Base-by-base conservation (phyloP, 2,888 invertebrate species). In the Meliscaeva auricollis region DNA sequence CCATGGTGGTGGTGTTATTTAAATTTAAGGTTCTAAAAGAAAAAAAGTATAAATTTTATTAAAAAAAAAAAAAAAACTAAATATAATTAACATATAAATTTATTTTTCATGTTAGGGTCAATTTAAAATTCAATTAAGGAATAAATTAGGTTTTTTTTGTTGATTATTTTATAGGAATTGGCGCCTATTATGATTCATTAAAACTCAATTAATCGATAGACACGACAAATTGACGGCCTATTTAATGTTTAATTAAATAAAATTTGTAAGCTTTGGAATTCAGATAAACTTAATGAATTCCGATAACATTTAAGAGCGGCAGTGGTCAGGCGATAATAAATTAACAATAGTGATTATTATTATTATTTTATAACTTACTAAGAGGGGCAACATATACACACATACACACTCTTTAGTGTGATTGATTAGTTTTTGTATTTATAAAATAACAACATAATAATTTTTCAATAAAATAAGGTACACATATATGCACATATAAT, bases 1-100 rank as follows among this genome's bases (percentile, higher is more conserved):
- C 91, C 91, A 91, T 91, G 38, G 32, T 83, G 75, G 35, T 60
- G 50, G 26, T 54, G 64, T 58, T 46, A 35, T 69, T 81, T 64
- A 81, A 64, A 38, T 73, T 44, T 35, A 76, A 48, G 54, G 69
- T 72, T 80, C 80, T 80, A 30, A 17, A 72, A 56, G 26, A 22
- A 17, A 46, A 22, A 46, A 38, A 35, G 11, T 48, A 60, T 8
- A 35, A 62, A 56, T 13, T 56, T 9, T 8, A 9, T 35, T 35
- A 54, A 54, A 8, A 30, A 26, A 26, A 5, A 26, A 22, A 52
- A 26, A 11, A 26, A 54, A 30, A 54, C 8, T 22, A 54, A 54
- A 54, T 11, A 30, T 1, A 9, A 15, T 54, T n/a, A 15, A 32
- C 20, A 54, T 20, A 15, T 38, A 11, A 38, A 38, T 6, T 38